Base-by-base conservation (phyloP, 2,113 vertebrate species). In the Hydropotes inermis region DNA sequence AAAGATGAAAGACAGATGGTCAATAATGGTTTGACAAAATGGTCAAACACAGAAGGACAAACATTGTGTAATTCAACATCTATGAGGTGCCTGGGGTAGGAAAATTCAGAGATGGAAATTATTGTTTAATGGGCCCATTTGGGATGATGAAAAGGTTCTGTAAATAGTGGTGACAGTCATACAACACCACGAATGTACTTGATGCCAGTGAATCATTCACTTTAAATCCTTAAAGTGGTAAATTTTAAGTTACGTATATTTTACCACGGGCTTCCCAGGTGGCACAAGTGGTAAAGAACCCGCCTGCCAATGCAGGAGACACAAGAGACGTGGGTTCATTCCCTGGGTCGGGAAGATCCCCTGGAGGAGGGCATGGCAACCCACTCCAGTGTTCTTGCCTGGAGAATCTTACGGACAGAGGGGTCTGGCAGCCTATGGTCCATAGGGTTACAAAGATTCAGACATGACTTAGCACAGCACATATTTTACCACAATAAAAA, bases 241-340 rank as follows among this genome's bases (percentile, higher is more conserved):
- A 15, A 39, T 45, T 50, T 50, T 89, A 55, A 45, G 6, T 7
- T 52, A 14, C 5, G 1, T 33, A 28, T 28, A 47, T 94, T 55
- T 89, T 39, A 36, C 47, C 12, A 58, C 7, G 5, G n/a, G 67
- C 67, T 70, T 39, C 19, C n/a, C 19, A 70, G n/a, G n/a, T 1
- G 16, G n/a, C n/a, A 70, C 19, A 6, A 36, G n/a, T 2, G 5
- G 19, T 39, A 70, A 70, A 70, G 64, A 70, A 36, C 64, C 64
- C 0, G 1, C 9, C n/a, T 12, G 64, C n/a, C 64, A 12, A 23
- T 21, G n/a, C n/a, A 36, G 9, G 19, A 36, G 17, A 70, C 9
- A 4, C n/a, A 70, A 70, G 33, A 36, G 64, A 70, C 0, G 4
- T 1, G 2, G 64, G 64, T 70, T 36, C 10, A 10, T 12, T 12